These are phyloP conservation scores for Tillus elongatus DNA, from an alignment of 2,888 invertebrate genomes.

Conservation along the genomic window DNA sequence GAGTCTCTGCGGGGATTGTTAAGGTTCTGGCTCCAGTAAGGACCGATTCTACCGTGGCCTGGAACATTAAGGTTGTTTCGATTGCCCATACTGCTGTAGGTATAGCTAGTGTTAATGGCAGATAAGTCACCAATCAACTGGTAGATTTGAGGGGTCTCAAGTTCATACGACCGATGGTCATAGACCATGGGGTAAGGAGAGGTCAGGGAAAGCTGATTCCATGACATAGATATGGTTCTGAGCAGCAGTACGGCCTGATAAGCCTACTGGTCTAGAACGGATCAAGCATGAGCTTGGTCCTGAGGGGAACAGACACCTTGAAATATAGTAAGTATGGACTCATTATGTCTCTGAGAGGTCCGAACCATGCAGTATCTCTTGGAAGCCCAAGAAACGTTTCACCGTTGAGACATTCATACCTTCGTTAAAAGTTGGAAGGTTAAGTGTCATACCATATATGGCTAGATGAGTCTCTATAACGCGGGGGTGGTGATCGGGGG, in stretches of 20 bases:
- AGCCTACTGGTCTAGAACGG: background rate
- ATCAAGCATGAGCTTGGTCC: background rate
- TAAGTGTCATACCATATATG: background rate
- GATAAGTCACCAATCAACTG: background rate
- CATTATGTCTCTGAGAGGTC: background rate
- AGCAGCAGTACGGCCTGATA: background rate
- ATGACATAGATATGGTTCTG: background rate
- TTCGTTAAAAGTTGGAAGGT: background rate
- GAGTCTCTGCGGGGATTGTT: too few relatives aligned
- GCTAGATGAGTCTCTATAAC: background rate
- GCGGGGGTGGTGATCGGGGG: background rate
- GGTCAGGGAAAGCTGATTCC: background rate
- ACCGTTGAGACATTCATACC: background rate
- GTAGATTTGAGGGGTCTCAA: slow-evolving; percentile 1
- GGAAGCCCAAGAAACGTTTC: background rate
- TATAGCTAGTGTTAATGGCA: background rate
- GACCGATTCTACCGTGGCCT: background rate
- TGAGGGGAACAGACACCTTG: background rate
- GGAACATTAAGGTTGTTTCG: slow-evolving; percentile 1
- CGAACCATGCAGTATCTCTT: background rate
- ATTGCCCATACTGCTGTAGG: background rate
- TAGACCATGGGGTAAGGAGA: slow-evolving; percentile 1
- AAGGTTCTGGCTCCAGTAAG: background rate
- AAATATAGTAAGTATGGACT: background rate
- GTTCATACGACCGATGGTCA: slow-evolving; percentile 2